A percentile compares a stretch with the other conserved stretches of the same genome.
Evolutionary conservation across 2,113 vertebrate species (phyloP).

Genomic region (Apteryx owenii): DNA sequence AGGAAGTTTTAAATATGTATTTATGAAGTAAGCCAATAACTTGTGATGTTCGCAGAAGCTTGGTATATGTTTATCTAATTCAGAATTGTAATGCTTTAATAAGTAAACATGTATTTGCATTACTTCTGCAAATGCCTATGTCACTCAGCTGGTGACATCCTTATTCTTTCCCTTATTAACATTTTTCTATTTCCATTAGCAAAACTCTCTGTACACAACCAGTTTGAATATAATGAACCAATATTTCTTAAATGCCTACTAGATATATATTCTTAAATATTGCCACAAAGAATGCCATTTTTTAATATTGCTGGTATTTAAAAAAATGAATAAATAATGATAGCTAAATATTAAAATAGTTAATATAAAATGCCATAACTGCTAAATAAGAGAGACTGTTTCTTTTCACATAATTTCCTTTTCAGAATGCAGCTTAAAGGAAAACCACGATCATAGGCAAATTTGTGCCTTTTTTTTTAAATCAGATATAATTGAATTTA

Average conservation of each 20-base stretch:
- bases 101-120: background rate
- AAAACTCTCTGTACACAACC: background rate
- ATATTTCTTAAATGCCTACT: background rate
- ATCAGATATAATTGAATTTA: background rate
- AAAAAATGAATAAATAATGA: background rate
- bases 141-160: background rate
- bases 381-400: background rate
- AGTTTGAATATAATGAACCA: background rate
- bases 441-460: background rate
- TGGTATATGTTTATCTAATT: background rate
- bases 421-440: background rate
- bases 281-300: background rate
- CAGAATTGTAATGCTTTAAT: background rate
- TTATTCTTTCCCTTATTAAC: background rate
- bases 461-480: background rate
- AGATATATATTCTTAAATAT: background rate
- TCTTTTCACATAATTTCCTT: background rate
- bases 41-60: background rate
- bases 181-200: background rate
- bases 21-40: background rate
- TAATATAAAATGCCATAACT: background rate
- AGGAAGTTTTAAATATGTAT: background rate
- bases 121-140: background rate
- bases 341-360: background rate
- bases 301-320: background rate